Conservation (phyloP, 2,797 vertebrate genomes). For the Chiroxiphia lanceolata region DNA sequence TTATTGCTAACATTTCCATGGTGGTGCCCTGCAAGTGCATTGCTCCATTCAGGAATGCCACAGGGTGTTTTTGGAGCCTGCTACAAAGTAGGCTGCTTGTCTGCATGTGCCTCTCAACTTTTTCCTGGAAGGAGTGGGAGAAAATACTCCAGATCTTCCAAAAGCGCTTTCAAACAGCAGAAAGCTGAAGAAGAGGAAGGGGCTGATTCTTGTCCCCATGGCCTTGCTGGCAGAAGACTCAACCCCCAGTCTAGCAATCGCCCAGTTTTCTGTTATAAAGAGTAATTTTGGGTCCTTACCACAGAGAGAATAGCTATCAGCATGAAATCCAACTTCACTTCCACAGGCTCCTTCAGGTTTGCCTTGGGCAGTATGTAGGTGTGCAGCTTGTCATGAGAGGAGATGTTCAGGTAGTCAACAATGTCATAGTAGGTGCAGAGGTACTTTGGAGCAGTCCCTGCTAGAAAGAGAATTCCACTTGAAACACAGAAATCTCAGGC, state of each 20-base stretch:
- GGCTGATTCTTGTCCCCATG: background rate
- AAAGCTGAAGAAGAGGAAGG: background rate
- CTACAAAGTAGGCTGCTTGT: background rate
- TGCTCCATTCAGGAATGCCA: accelerated
- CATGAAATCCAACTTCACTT: conserved; percentile 39
- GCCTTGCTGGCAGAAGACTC: background rate
- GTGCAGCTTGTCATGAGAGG: conserved; percentile 26
- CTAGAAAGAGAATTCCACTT: background rate
- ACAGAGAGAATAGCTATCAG: conserved; percentile 63
- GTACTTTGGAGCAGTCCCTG: background rate
- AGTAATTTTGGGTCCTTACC: conserved; percentile 32
- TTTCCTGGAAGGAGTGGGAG: background rate
- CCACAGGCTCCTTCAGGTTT: background rate
- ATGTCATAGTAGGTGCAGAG: conserved; percentile 47
- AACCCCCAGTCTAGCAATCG: background rate
- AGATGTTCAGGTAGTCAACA: conserved; percentile 38
- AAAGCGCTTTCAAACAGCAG: background rate
- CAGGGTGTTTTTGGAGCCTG: background rate
- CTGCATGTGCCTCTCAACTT: background rate
- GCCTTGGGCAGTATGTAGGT: conserved; percentile 31
- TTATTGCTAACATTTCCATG: background rate
- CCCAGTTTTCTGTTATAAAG: background rate
- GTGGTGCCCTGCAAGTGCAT: background rate
- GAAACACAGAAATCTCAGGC: background rate
- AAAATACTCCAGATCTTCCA: background rate